These are phyloP conservation scores for Mnemiopsis leidyi DNA, from an alignment of 37 sponge, comb jelly and placozoan species.

Conservation along the genomic window DNA sequence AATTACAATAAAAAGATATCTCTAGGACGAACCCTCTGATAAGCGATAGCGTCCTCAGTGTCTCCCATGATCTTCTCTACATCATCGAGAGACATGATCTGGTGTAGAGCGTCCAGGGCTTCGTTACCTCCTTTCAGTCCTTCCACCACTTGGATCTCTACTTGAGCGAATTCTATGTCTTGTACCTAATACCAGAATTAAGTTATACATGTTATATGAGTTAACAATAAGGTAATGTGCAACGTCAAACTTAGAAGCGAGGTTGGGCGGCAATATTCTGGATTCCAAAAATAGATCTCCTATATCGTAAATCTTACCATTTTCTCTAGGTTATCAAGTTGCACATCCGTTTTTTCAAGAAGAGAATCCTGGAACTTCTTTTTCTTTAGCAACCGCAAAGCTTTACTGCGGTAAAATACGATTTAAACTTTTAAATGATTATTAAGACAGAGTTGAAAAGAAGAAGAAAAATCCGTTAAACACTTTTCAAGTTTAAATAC, in stretches of 20 bases:
- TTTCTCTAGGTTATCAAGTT: conserved; percentile 88
- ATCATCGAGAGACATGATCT: conserved; percentile 96
- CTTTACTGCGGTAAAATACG: conserved; percentile 70
- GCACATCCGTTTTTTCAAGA: conserved; percentile 89
- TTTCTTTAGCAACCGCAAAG: conserved; percentile 94
- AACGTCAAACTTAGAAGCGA: too few relatives aligned
- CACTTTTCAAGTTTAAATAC: not conserved
- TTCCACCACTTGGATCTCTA: conserved; percentile 93
- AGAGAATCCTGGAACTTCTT: conserved; percentile 86
- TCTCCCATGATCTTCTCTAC: conserved; percentile 95
- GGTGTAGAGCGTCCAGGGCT: conserved; percentile 82
- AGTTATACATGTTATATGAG: not conserved
- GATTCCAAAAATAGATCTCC: not conserved
- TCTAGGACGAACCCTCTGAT: conserved; percentile 79
- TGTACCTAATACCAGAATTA: conserved; percentile 68
- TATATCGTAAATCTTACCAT: conserved; percentile 70
- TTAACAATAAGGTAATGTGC: too few relatives aligned
- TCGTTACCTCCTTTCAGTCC: conserved; percentile 92
- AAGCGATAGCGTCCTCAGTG: conserved; percentile 93
- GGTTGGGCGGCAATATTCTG: too few relatives aligned
- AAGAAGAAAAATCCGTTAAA: not conserved
- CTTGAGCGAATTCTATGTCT: conserved; percentile 93
- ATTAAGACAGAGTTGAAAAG: not conserved
- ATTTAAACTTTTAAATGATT: not conserved
- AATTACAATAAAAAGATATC: too few relatives aligned